Evolutionary conservation across 2,797 vertebrate species (phyloP).

Genomic region (Argentina silus): DNA sequence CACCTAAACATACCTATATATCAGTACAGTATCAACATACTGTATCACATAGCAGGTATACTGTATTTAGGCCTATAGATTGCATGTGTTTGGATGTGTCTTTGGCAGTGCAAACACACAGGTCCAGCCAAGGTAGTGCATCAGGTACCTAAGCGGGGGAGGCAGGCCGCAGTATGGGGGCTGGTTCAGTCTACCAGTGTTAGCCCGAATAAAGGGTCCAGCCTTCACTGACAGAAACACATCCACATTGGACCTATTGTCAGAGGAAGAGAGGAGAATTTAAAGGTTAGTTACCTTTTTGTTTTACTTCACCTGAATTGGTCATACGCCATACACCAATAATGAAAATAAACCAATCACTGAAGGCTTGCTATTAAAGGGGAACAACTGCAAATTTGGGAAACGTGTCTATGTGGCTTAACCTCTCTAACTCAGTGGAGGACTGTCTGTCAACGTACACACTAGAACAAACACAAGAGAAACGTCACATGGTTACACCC

Average conservation of each 20-base stretch:
- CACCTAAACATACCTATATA: not conserved
- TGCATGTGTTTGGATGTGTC: not conserved
- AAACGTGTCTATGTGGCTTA: no score
- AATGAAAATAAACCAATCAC: no score
- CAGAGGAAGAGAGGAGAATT: not conserved
- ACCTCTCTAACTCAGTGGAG: no score
- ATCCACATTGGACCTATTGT: conserved; percentile 39
- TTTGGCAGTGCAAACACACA: not conserved
- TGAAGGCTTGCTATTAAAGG: no score
- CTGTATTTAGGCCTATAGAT: no score
- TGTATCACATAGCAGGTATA: no score
- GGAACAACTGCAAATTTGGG: no score
- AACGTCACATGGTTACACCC: no score
- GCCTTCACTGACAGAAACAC: conserved; percentile 61
- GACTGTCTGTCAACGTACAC: no score
- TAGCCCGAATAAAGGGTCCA: conserved; percentile 47
- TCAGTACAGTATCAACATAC: not conserved
- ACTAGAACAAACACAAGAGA: no score
- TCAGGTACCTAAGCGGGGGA: conserved; percentile 73
- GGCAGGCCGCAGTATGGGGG: conserved; percentile 66
- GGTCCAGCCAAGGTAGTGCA: not conserved
- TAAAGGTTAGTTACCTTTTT: not conserved
- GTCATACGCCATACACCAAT: not conserved
- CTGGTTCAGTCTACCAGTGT: conserved; percentile 67
- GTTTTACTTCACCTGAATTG: not conserved